Evolutionary conservation across 2,888 invertebrate species (phyloP), one percentile per base, ranked within the genome.

Genomic region (Sepiola atlantica): DNA sequence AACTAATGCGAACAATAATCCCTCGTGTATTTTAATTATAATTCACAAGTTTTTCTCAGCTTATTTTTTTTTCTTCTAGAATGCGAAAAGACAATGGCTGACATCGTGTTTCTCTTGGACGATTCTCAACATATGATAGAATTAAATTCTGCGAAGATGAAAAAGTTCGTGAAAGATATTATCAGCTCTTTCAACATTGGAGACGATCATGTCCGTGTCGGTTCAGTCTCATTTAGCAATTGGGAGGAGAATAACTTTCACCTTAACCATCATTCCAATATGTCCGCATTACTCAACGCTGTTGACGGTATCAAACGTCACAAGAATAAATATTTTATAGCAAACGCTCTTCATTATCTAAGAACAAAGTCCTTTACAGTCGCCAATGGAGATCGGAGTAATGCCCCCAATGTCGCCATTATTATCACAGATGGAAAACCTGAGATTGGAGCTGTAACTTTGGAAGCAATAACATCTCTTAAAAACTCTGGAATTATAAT

Each of bases 31-130:
- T 8, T 45, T 45, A 45, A 4, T 45, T 45, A 45, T 45, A 45
- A 45, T 45, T 45, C 45, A 45, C 8, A 45, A 8, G 45, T 45
- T 4, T 77, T 14, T 77, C n/a, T 32, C 21, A 77, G 12, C 32
- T 16, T 77, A n/a, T n/a, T 32, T 77, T n/a, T 8, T 45, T 77
- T n/a, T 77, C n/a, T 77, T 77, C 54, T 94, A 92, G 93, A 95
- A 95, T 95, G 93, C 54, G 97, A 97, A 94, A 95, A 95, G 21
- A 95, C 96, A 54, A 95, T 95, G 92, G 96, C 96, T 0, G 97
- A 97, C 95, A 96, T 97, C 28, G 95, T 95, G 54, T 97, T 97
- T 95, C 95, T 96, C 55, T 95, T 97, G 91, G 97, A 97, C 95
- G 96, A 96, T 16, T 96, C 96, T 24, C 96, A 96, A 93, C 96